These are phyloP conservation scores for Amphimallon solstitiale DNA, from an alignment of 2,888 invertebrate genomes.

Conservation along the genomic window DNA sequence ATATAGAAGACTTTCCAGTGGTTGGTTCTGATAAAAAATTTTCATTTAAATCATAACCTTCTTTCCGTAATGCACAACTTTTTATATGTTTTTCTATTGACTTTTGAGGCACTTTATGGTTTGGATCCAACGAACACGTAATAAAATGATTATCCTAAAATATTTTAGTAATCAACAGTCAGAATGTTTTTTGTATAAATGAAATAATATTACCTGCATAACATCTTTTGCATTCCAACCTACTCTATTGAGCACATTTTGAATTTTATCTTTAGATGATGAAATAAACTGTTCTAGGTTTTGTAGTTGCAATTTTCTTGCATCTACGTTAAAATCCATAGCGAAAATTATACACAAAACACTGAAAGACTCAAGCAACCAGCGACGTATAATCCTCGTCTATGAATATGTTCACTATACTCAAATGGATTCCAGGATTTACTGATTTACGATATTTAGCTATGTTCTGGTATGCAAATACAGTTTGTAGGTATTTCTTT, in stretches of 20 bases:
- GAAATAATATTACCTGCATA: conserved; percentile 50
- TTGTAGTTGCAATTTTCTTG: conserved; percentile 60
- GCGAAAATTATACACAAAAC: too few species aligned
- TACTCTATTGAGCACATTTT: conserved; percentile 55
- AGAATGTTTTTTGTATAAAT: not conserved
- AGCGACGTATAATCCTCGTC: too few species aligned
- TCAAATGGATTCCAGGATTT: too few species aligned
- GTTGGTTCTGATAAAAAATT: conserved; percentile 63
- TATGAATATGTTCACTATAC: too few species aligned
- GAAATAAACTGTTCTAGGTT: conserved; percentile 60
- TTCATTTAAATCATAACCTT: conserved; percentile 63
- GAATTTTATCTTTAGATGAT: conserved; percentile 57
- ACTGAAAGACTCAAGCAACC: too few species aligned
- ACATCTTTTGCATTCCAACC: conserved; percentile 57
- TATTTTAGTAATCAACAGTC: not conserved
- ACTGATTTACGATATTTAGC: too few species aligned
- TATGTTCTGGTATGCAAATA: too few species aligned
- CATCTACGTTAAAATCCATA: conserved; percentile 62
- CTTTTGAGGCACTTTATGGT: conserved; percentile 62
- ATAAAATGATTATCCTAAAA: conserved; percentile 56
- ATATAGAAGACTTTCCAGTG: conserved; percentile 53
- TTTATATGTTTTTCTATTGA: conserved; percentile 62
- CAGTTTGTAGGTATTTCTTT: too few species aligned
- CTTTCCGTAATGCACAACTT: conserved; percentile 63
- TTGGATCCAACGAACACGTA: conserved; percentile 63